Evolutionary conservation across 2,797 vertebrate genomes (phyloP).

Genomic region (Ctenopoma multispine): DNA sequence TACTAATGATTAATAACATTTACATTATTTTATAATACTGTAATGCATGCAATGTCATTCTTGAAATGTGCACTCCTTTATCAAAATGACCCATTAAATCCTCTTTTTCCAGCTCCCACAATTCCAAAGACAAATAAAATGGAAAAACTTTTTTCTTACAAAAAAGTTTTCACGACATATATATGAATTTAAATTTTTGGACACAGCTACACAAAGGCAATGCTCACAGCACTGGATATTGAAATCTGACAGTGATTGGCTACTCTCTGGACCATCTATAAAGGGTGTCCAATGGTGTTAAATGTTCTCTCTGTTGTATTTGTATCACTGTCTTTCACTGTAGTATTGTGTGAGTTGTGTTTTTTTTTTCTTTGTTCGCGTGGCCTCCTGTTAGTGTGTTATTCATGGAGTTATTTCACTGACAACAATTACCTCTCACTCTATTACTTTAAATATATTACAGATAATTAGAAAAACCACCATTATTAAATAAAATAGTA

Average conservation of each 20-base stretch:
- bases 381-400: conserved; percentile 62
- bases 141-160: conserved; percentile 78
- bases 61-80: conserved; percentile 82
- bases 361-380: conserved; percentile 52
- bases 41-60: conserved; percentile 87
- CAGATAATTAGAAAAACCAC: conserved; percentile 63
- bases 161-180: conserved; percentile 70
- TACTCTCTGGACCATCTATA: conserved; percentile 86
- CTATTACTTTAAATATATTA: conserved; percentile 22
- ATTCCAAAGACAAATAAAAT: conserved; percentile 65
- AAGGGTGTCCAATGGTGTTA: conserved; percentile 87
- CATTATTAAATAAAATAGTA: conserved; percentile 20
- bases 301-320: conserved; percentile 77
- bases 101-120: conserved; percentile 79
- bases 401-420: conserved; percentile 45
- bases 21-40: conserved; percentile 71
- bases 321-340: conserved; percentile 71
- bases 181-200: conserved; percentile 38
- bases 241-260: conserved; percentile 81
- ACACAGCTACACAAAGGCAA: conserved; percentile 60
- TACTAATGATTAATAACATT: conserved; percentile 85
- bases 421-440: conserved; percentile 33
- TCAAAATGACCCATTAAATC: conserved; percentile 76
- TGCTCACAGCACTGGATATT: conserved; percentile 61
- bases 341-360: conserved; percentile 71